Base-by-base conservation (phyloP, 2,888 invertebrate genomes). In the Cremastinae sp. region DNA sequence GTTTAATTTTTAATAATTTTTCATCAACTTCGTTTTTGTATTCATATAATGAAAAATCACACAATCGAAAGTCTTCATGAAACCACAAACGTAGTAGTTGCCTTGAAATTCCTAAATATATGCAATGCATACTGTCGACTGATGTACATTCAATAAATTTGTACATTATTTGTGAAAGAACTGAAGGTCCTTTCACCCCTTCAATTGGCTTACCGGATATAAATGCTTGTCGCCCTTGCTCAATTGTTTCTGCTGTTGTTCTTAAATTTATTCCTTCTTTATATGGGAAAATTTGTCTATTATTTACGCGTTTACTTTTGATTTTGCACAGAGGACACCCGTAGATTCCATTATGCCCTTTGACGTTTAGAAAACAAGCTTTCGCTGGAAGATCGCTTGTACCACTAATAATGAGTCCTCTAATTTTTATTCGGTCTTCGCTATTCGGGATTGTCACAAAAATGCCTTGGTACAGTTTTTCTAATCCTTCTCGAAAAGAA, bases 71-170 rank as follows among this genome's bases (percentile, higher is more conserved):
- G 2, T 9, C 41, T 18, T 58, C 18, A 51, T 70, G 53, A 14
- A 80, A 78, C 76, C 70, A 80, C 22, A 81, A 47, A 2, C 10
- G 38, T 8, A 79, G 28, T 4, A 79, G 10, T 10, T 38, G 49
- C 53, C 78, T 77, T 5, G 70, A 64, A 14, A 77, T 69, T 0
- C 79, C 74, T 18, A 75, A 62, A 47, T 70, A 78, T 16, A 78
- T 58, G 45, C 74, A 75, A 34, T 82, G 79, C 75, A 82, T 78
- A 0, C 56, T 34, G 56, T 82, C 79, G 2, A 79, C 34, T 2
- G 73, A 69, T 1, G 74, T 75, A 1, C 73, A 62, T 4, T 49
- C n/a, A 9, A 78, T 66, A 53, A 66, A 78, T 61, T 80, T 53
- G 9, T 34, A 49, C 8, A 69, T 51, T 5, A 78, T 65, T 14